These are phyloP conservation scores for Tringa solitaria DNA, from an alignment of 2,113 vertebrate species.

Conservation along the genomic window DNA sequence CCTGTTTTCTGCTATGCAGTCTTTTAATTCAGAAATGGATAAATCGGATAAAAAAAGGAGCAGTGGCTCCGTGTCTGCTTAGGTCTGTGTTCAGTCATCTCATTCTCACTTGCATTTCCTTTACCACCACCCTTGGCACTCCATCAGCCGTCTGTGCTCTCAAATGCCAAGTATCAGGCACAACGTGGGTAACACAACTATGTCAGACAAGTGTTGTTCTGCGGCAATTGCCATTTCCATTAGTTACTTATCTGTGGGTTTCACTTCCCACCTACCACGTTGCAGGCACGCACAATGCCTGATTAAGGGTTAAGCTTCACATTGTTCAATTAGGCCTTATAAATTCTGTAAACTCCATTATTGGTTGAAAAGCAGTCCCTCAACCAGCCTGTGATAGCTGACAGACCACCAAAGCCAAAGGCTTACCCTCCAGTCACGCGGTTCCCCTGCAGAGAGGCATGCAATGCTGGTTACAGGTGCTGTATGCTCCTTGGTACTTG, in stretches of 20 bases:
- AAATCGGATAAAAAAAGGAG: neutral
- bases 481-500: accelerated
- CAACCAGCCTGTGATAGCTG: accelerated
- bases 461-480: accelerated
- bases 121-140: neutral
- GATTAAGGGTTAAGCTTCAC: neutral
- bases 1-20: neutral
- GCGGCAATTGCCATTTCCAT: accelerated
- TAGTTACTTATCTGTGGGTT: neutral
- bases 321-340: neutral
- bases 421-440: neutral
- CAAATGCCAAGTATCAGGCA: neutral
- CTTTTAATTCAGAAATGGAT: neutral
- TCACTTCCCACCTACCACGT: neutral
- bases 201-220: neutral
- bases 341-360: neutral
- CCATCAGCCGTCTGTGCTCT: neutral
- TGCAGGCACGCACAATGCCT: neutral
- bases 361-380: neutral
- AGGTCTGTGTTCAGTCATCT: neutral
- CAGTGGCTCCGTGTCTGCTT: neutral
- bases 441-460: neutral
- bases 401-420: neutral
- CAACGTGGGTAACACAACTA: neutral
- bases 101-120: neutral